Base-by-base conservation (phyloP, 2,888 invertebrate species). In the Polydrusus pterygomalis region DNA sequence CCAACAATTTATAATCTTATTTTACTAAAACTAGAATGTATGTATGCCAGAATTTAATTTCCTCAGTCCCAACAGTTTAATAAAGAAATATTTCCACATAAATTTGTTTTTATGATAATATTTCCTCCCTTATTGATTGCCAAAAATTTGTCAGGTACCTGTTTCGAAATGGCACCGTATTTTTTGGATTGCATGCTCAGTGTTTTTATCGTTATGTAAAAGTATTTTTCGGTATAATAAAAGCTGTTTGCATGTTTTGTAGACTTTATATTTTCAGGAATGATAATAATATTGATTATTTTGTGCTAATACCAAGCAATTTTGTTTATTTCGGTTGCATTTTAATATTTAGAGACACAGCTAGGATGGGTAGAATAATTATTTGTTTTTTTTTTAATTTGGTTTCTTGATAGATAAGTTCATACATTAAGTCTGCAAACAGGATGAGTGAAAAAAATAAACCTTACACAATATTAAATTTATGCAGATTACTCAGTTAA, bases 161-260 rank as follows among this genome's bases (percentile, higher is more conserved):
- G 74, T 64, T 68, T 47, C 58, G 20, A 45, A 72, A 62, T 73
- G 68, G 68, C 70, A 73, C 71, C 49, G 64, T 73, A 77, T 70
- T 60, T 70, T 74, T 76, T n/a, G 45, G 69, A 11, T 77, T 67
- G 77, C 77, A 77, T 77, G 77, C 49, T 49, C 3, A 34, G 11
- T 63, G 68, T 74, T 63, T 71, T 38, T 47, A 45, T 38, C 58
- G 60, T 56, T 68, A 69, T 74, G 30, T 51, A 25, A 30, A 51
- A 47, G 60, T 69, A 70, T 70, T 67, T 60, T 60, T 60, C 18
- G 18, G 17, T 40, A 38, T 13, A 54, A 17, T 17, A 11, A 15
- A 56, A 11, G 25, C 2, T 56, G 56, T 30, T 77, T 74, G 77
- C 74, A 77, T 77, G 77, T 63, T 58, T 71, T 17, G 70, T 71